Percentiles rank a stretch among this genome's conserved stretches.
phyloP scores from a whole-genome alignment of 2,113 vertebrate genomes.

The Ardeotis arabs region DNA sequence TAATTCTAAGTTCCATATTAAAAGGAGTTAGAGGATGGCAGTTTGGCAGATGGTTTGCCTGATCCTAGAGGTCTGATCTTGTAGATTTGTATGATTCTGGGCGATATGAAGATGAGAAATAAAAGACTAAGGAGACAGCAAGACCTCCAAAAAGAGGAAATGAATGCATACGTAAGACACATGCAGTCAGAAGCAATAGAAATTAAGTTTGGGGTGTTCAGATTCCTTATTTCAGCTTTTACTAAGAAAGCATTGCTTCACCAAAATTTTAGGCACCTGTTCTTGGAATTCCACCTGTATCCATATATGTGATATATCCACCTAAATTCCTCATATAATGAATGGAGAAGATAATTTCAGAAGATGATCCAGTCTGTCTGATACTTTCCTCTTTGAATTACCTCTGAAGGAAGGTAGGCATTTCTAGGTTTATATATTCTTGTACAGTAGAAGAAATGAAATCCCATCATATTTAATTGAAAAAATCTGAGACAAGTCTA shows the following conservation, averaged over 20 bases:
- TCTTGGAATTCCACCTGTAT: neutral
- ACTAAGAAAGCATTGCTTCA: neutral
- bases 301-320: neutral
- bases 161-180: neutral
- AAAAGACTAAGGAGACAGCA: neutral
- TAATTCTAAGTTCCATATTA: neutral
- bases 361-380: neutral
- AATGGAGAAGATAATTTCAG: neutral
- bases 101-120: neutral
- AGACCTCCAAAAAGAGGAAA: neutral
- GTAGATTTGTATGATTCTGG: neutral
- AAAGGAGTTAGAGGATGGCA: neutral
- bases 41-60: neutral
- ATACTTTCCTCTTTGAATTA: neutral
- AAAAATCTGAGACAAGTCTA: neutral
- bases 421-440: neutral
- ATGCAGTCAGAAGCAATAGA: neutral
- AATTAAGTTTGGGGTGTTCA: neutral
- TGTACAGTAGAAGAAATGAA: neutral
- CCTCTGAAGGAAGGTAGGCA: neutral
- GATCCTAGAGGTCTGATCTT: neutral
- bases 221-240: neutral
- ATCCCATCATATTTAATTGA: neutral
- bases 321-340: neutral
- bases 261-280: neutral